These are phyloP conservation scores for Sander vitreus DNA, from an alignment of 2,113 vertebrate species.

Conservation along the genomic window DNA sequence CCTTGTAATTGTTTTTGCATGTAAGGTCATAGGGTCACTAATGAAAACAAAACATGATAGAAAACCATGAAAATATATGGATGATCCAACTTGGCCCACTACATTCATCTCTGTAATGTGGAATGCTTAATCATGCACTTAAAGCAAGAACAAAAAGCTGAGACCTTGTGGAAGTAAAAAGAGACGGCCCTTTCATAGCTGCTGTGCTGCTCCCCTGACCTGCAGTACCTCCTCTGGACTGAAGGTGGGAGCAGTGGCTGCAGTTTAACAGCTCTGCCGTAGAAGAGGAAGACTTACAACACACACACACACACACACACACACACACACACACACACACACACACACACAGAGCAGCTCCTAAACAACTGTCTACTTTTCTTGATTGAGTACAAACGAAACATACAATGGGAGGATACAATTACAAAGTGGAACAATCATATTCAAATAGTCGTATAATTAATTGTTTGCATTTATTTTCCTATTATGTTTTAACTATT, in stretches of 20 bases:
- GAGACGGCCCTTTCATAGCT: conserved; percentile 1
- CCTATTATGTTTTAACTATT: neutral
- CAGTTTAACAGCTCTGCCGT: conserved; percentile 73
- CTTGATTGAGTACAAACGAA: conserved; percentile 39
- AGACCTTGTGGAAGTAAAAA: neutral
- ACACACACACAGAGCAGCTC: conserved; percentile 11
- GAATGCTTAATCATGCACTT: accelerated
- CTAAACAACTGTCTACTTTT: conserved; percentile 34
- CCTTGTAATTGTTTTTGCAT: neutral
- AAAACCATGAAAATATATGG: neutral
- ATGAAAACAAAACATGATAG: neutral
- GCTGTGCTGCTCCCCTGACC: neutral
- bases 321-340: neutral
- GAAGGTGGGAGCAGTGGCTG: conserved; percentile 94
- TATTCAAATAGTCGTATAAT: neutral
- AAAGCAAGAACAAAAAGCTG: neutral
- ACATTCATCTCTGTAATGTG: neutral
- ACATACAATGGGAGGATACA: conserved; percentile 1
- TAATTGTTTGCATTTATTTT: neutral
- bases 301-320: conserved; percentile 1
- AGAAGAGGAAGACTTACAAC: conserved; percentile 48
- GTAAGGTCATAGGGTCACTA: neutral
- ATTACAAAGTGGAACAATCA: neutral
- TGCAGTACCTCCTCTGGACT: conserved; percentile 70
- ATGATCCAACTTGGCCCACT: neutral